Evolutionary conservation across 1,140 invertebrate species (phyloP).

Genomic region (Lanistes nyassanus): DNA sequence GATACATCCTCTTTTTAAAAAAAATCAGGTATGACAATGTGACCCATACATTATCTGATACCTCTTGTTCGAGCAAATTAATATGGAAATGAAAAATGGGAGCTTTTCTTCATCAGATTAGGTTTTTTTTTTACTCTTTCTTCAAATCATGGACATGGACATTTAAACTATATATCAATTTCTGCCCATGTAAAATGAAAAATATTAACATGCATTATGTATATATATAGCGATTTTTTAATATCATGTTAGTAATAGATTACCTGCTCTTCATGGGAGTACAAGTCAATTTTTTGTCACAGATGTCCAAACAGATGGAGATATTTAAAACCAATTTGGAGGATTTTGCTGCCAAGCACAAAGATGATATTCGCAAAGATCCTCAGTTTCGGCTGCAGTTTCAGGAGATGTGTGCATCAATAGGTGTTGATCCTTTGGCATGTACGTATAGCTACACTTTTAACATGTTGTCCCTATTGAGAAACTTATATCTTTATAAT

Average conservation of each 20-base stretch:
- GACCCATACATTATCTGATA: neutral
- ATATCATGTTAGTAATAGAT: neutral
- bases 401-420: conserved; percentile 99
- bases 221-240: neutral
- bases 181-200: neutral
- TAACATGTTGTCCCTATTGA: too few species aligned
- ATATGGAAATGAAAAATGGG: too few species aligned
- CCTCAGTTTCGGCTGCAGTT: conserved; percentile 94
- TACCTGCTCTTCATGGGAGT: neutral
- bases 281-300: conserved; percentile 46
- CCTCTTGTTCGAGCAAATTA: neutral
- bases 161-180: too few species aligned
- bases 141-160: too few species aligned
- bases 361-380: conserved; percentile 91
- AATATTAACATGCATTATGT: neutral
- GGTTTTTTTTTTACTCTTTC: too few species aligned
- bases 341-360: conserved; percentile 94
- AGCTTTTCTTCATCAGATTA: too few species aligned
- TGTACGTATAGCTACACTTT: conserved; percentile 76
- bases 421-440: conserved; percentile 97
- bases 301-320: conserved; percentile 95
- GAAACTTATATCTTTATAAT: conserved; percentile 1
- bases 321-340: conserved; percentile 93
- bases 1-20: neutral
- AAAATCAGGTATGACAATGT: neutral